phyloP scores from a whole-genome alignment of 1,140 invertebrate species.

The Notospermus geniculatus region DNA sequence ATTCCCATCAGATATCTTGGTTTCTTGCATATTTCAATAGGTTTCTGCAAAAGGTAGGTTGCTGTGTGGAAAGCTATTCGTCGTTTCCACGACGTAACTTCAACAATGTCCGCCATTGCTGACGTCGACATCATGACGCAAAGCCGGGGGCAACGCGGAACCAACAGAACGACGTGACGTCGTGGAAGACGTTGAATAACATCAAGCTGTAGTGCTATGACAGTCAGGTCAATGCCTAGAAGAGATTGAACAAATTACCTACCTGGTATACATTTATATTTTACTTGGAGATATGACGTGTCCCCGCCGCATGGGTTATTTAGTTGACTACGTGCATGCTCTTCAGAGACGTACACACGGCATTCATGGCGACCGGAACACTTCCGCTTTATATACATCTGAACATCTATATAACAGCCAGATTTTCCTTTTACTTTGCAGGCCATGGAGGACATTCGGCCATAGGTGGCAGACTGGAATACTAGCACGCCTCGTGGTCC shows the following conservation, averaged over 20 bases:
- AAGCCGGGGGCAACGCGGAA: no score
- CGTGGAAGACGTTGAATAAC: no score
- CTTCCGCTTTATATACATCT: conserved; percentile 1
- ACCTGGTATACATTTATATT: conserved; percentile 7
- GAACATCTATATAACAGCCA: conserved; percentile 6
- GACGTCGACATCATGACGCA: no score
- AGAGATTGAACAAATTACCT: neutral
- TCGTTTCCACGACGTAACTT: no score
- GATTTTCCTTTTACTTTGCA: neutral
- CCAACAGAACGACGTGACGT: no score
- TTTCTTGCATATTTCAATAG: no score
- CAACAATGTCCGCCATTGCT: no score
- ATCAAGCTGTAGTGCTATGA: no score
- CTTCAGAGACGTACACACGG: neutral
- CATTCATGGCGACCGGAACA: conserved; percentile 6
- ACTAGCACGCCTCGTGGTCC: neutral
- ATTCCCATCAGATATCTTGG: no score
- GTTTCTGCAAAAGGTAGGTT: no score
- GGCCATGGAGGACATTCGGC: neutral
- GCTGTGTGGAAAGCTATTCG: no score
- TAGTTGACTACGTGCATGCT: neutral
- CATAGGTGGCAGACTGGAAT: conserved; percentile 7
- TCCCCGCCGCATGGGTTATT: conserved; percentile 4
- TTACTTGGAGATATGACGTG: neutral
- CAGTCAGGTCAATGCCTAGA: no score